A percentile compares a stretch with the other conserved stretches of the same genome.
phyloP scores from a whole-genome alignment of 2,797 vertebrate genomes.

The Sebastes vulpes region DNA sequence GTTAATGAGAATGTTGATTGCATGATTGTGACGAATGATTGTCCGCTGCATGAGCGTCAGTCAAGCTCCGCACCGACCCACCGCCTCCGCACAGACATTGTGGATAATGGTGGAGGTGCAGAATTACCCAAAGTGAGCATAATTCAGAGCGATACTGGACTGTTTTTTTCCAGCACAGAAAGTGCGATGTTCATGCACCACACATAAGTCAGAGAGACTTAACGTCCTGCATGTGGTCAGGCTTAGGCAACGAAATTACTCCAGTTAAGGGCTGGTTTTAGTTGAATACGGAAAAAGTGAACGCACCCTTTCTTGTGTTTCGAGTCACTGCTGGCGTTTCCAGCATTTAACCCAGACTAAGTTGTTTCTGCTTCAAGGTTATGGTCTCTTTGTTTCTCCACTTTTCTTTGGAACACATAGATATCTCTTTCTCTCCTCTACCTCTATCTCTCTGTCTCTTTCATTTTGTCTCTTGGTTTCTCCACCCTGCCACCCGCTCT shows the following conservation, averaged over 20 bases:
- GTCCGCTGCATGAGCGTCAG: too few species aligned
- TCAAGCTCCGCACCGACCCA: too few species aligned
- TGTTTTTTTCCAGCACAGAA: not conserved
- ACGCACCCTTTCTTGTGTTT: not conserved
- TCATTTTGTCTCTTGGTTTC: not conserved
- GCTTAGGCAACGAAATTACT: not conserved
- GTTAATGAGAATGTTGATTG: not conserved
- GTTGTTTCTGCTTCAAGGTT: slow-evolving; percentile 2
- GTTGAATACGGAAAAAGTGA: too few species aligned
- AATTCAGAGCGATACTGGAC: not conserved
- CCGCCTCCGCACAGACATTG: too few species aligned
- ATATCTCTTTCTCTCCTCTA: not conserved
- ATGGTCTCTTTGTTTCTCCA: not conserved
- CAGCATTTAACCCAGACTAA: not conserved
- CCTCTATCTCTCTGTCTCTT: not conserved
- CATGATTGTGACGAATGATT: not conserved
- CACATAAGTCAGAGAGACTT: not conserved
- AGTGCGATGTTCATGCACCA: too few species aligned
- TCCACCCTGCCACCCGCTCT: not conserved
- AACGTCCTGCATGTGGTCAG: not conserved
- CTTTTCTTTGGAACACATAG: not conserved
- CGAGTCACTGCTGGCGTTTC: not conserved
- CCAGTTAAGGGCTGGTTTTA: not conserved
- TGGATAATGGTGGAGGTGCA: not conserved
- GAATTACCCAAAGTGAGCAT: not conserved